Evolutionary conservation across 2,888 invertebrate genomes (phyloP).

Genomic region (Cabera pusaria): DNA sequence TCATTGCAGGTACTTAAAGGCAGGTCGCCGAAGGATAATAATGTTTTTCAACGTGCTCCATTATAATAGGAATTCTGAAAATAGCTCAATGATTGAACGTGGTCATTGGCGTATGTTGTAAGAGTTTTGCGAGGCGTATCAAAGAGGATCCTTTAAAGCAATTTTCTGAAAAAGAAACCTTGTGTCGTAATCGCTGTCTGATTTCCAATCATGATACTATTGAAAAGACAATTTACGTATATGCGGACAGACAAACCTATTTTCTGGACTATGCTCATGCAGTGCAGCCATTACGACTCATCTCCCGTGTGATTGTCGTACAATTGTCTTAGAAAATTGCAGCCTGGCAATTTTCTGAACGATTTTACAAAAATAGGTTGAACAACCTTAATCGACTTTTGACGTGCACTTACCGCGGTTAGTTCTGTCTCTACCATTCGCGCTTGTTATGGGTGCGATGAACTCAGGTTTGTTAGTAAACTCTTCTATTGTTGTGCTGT

Average conservation of each 20-base stretch:
- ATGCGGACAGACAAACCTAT: slow-evolving; percentile 13
- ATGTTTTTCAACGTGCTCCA: slow-evolving; percentile 14
- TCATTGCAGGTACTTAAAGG: slow-evolving; percentile 39
- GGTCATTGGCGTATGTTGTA: no score
- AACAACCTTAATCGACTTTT: slow-evolving; percentile 59
- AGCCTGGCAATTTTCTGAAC: slow-evolving; percentile 52
- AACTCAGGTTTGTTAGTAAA: slow-evolving; percentile 67
- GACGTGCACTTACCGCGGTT: slow-evolving; percentile 43
- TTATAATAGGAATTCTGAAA: slow-evolving; percentile 11
- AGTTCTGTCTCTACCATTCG: slow-evolving; percentile 47
- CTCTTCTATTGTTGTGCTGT: slow-evolving; percentile 42
- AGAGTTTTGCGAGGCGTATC: slow-evolving; percentile 2
- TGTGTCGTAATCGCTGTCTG: slow-evolving; percentile 10
- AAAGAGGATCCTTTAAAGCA: slow-evolving; percentile 3
- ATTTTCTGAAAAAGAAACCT: slow-evolving; percentile 5
- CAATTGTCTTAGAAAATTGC: slow-evolving; percentile 53
- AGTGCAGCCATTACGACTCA: slow-evolving; percentile 26
- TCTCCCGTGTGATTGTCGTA: slow-evolving; percentile 32
- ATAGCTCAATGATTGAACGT: slow-evolving; percentile 7
- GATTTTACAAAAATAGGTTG: slow-evolving; percentile 59
- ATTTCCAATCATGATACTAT: slow-evolving; percentile 12
- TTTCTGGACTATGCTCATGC: slow-evolving; percentile 28
- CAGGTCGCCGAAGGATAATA: slow-evolving; percentile 31
- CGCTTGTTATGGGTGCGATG: slow-evolving; percentile 47
- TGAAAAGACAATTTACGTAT: slow-evolving; percentile 17